Conservation (phyloP, 1,140 invertebrate species). For the Pseudachorutes palmiensis region DNA sequence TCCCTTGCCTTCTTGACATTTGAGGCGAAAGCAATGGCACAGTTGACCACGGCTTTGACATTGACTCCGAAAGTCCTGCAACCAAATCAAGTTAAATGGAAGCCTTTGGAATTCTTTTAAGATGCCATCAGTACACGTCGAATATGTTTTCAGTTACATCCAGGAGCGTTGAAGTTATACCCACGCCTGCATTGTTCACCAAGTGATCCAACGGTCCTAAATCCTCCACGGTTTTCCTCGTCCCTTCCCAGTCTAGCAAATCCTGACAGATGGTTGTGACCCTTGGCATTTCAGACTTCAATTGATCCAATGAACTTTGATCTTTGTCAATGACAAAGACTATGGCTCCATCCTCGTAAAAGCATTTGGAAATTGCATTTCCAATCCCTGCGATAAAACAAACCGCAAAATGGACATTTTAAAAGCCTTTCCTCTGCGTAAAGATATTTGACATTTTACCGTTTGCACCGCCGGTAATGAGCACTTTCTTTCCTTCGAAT, state of each 20-base stretch:
- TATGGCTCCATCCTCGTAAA: slow-evolving; percentile 20
- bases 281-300: slow-evolving; percentile 20
- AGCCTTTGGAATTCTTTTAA: too few species aligned
- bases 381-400: slow-evolving; percentile 23
- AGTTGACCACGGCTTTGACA: neutral
- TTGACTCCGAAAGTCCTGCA: neutral
- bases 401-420: neutral
- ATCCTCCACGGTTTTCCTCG: slow-evolving; percentile 8
- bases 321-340: slow-evolving; percentile 16
- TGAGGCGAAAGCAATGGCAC: neutral
- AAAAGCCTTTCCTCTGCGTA: too few species aligned
- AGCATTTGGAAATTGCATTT: slow-evolving; percentile 2
- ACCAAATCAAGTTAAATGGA: too few species aligned
- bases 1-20: neutral
- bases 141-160: neutral
- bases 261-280: slow-evolving; percentile 5
- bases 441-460: neutral
- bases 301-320: neutral
- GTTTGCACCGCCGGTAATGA: slow-evolving; percentile 13
- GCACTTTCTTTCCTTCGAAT: slow-evolving; percentile 6
- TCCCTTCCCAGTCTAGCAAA: slow-evolving; percentile 16
- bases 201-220: slow-evolving; percentile 21
- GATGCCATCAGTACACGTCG: neutral
- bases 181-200: slow-evolving; percentile 21
- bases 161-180: neutral